Evolutionary conservation across 2,113 vertebrate species (phyloP).

Genomic region (Tylochromis polylepis): DNA sequence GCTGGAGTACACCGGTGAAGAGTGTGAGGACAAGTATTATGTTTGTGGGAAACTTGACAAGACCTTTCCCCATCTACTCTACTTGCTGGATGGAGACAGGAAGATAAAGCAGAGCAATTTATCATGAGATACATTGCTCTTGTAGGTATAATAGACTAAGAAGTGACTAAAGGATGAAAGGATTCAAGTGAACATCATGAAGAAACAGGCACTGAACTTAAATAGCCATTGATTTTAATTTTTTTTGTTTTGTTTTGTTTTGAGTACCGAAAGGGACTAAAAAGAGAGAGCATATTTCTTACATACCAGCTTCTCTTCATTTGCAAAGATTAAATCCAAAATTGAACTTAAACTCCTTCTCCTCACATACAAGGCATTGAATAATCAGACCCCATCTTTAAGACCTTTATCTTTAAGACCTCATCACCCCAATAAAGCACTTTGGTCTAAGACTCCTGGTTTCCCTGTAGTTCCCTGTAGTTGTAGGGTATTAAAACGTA

Average conservation of each 20-base stretch:
- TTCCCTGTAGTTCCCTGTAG: background rate
- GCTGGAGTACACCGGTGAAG: accelerated
- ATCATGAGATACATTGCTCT: conserved; percentile 87
- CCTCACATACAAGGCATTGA: no score
- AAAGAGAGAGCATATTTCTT: background rate
- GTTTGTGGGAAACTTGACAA: background rate
- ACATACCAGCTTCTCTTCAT: background rate
- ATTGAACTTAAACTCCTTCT: background rate
- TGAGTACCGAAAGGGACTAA: background rate
- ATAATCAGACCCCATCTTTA: background rate
- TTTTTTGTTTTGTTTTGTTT: no score
- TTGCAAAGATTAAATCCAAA: background rate
- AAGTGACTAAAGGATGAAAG: conserved; percentile 67
- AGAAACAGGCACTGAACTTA: conserved; percentile 89
- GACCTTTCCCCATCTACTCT: conserved; percentile 66
- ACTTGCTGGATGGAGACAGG: conserved; percentile 80
- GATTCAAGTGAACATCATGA: conserved; percentile 79
- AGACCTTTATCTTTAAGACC: background rate
- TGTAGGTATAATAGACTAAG: conserved; percentile 74
- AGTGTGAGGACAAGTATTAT: background rate
- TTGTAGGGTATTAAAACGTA: background rate
- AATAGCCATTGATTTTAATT: background rate
- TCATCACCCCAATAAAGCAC: background rate
- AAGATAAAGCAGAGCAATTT: conserved; percentile 88
- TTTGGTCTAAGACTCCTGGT: background rate